phyloP scores from a whole-genome alignment of 2,888 invertebrate species.

The Lithophane socia region DNA sequence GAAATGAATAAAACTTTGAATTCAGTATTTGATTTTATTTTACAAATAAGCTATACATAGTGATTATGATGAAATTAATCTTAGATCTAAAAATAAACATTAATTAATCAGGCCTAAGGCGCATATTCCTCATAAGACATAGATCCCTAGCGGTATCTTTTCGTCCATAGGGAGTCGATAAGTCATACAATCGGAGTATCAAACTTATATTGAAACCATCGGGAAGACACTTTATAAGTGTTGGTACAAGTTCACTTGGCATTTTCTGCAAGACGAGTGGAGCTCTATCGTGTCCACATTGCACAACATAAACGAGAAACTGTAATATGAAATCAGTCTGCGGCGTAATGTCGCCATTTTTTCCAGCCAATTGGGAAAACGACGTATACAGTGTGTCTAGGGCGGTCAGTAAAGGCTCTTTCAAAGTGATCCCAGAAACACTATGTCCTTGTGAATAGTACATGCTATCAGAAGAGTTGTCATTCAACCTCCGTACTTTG shows the following conservation, averaged over 20 bases:
- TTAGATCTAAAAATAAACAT: slow-evolving; percentile 36
- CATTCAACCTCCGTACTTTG: slow-evolving; percentile 92
- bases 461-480: slow-evolving; percentile 91
- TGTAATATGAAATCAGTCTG: slow-evolving; percentile 96
- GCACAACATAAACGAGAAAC: slow-evolving; percentile 93
- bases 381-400: slow-evolving; percentile 93
- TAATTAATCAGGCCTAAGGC: slow-evolving; percentile 90
- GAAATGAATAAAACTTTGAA: slow-evolving; percentile 27
- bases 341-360: slow-evolving; percentile 95
- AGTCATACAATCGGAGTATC: slow-evolving; percentile 94
- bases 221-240: slow-evolving; percentile 95
- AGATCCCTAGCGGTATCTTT: slow-evolving; percentile 96
- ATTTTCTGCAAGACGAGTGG: slow-evolving; percentile 93
- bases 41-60: slow-evolving; percentile 27
- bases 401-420: slow-evolving; percentile 92
- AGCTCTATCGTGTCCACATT: slow-evolving; percentile 94
- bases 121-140: slow-evolving; percentile 96
- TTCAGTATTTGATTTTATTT: slow-evolving; percentile 48
- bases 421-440: slow-evolving; percentile 82
- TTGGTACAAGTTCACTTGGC: slow-evolving; percentile 94
- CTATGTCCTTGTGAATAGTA: slow-evolving; percentile 85
- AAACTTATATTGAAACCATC: slow-evolving; percentile 94
- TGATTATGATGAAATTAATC: slow-evolving; percentile 14
- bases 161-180: slow-evolving; percentile 93
- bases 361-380: slow-evolving; percentile 92